Base-by-base conservation (phyloP, 1,140 invertebrate genomes). In the Eumeta japonica region DNA sequence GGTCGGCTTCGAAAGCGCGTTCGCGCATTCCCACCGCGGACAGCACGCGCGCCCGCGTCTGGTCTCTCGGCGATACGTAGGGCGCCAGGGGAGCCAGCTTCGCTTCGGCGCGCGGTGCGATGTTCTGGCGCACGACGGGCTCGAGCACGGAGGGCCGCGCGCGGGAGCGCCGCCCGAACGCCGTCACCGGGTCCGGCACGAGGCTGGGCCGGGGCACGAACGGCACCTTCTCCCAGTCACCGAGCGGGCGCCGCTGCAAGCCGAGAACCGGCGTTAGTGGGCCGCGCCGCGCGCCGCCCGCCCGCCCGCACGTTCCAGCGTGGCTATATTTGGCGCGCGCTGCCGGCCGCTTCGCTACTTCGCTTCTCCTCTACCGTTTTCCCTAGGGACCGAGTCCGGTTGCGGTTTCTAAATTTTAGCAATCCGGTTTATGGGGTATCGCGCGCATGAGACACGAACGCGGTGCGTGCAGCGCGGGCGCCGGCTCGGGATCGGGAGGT, bases 181-280 rank as follows among this genome's bases (percentile, higher is more conserved):
- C 88, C 42, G 88, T 89, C 62, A 89, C 81, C 28, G 87, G 87
- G 62, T 88, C 86, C 33, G 87, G 82, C 43, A 90, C 83, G 58
- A 89, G 79, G 50, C 87, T 88, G 44, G 89, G 88, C 44, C 89
- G 78, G 43, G 89, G 86, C 49, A 90, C 88, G 62, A 81, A 83
- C 46, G 89, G 88, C 57, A 88, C 85, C 78, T 88, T 88, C 67
- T 89, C 86, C 88, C 88, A 91, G 49, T 87, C 86, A 48, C 89
- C 85, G 62, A 79, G 54, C 43, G 73, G 79, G 50, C 78, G 80
- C 79, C 81, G 87, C 87, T 89, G 85, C 63, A 86, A 86, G 63
- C 70, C 68, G 71, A 73, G 55, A 65, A 70, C 65, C 58, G 60
- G 61, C 59, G 63, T 73, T 71, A 67, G 55, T 70, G 59, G 57